Evolutionary conservation across 2,888 invertebrate species (phyloP).

Genomic region (Bugula neritina): DNA sequence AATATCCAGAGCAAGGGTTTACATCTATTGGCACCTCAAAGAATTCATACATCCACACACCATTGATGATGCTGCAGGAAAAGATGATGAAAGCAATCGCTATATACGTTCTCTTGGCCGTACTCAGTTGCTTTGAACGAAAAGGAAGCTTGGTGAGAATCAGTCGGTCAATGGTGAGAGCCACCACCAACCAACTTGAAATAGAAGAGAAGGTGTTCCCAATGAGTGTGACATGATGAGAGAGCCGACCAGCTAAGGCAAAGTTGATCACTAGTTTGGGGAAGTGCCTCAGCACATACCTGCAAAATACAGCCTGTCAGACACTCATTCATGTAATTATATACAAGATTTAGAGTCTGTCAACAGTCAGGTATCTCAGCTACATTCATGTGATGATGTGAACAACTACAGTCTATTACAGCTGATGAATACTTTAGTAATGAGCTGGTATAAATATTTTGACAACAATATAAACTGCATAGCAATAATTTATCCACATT

Average conservation of each 20-base stretch:
- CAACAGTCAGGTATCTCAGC: not conserved
- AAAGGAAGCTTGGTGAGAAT: constrained; percentile 23
- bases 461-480: too few relatives aligned
- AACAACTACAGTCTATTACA: too few relatives aligned
- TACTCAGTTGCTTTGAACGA: not conserved
- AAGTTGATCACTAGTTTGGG: constrained; percentile 14
- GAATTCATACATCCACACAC: constrained; percentile 16
- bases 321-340: not conserved
- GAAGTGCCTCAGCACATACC: constrained; percentile 15
- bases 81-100: not conserved
- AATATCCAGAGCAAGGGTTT: not conserved
- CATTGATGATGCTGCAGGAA: constrained; percentile 7
- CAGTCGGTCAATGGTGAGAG: constrained; percentile 15
- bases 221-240: constrained; percentile 13
- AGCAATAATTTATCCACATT: too few relatives aligned
- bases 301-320: not conserved
- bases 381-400: not conserved
- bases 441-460: too few relatives aligned
- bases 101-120: not conserved
- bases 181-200: constrained; percentile 14
- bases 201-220: constrained; percentile 8
- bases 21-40: constrained; percentile 6
- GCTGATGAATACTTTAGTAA: too few relatives aligned
- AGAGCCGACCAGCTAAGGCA: not conserved
- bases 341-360: not conserved